These are phyloP conservation scores for Drosophila bifasciata DNA, from an alignment of 1,140 invertebrate species.

Conservation along the genomic window DNA sequence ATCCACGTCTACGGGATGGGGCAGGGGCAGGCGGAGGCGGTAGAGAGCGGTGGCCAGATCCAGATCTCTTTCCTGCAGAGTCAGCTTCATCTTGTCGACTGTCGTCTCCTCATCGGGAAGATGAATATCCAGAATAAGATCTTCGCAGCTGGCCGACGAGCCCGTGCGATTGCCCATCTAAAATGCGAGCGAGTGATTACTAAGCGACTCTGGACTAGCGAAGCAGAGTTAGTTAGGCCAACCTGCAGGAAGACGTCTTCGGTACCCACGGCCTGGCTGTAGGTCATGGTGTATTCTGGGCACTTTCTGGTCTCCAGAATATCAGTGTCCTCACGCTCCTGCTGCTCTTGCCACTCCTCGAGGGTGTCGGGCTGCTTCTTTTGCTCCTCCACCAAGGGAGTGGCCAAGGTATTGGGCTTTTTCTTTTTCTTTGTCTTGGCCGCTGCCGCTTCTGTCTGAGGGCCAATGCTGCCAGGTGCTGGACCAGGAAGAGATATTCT, in stretches of 20 bases:
- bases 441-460: neutral
- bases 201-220: neutral
- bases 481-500: neutral
- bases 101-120: slow-evolving; percentile 89
- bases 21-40: slow-evolving; percentile 89
- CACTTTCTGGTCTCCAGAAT: slow-evolving; percentile 87
- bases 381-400: slow-evolving; percentile 34
- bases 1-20: slow-evolving; percentile 92
- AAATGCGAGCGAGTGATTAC: neutral
- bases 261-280: slow-evolving; percentile 92
- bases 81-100: slow-evolving; percentile 88
- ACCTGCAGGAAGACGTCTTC: slow-evolving; percentile 94
- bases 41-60: slow-evolving; percentile 87
- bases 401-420: slow-evolving; percentile 50
- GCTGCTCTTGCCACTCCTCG: slow-evolving; percentile 86
- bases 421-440: slow-evolving; percentile 35
- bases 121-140: slow-evolving; percentile 90
- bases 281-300: slow-evolving; percentile 92
- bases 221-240: too few species aligned
- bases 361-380: slow-evolving; percentile 82
- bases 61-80: slow-evolving; percentile 88
- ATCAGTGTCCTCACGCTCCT: slow-evolving; percentile 84
- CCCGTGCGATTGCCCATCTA: slow-evolving; percentile 94
- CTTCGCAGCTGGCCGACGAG: slow-evolving; percentile 92
- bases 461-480: slow-evolving; percentile 61